Conservation (phyloP, 2,113 vertebrate species). For the Irena cyanogastra region DNA sequence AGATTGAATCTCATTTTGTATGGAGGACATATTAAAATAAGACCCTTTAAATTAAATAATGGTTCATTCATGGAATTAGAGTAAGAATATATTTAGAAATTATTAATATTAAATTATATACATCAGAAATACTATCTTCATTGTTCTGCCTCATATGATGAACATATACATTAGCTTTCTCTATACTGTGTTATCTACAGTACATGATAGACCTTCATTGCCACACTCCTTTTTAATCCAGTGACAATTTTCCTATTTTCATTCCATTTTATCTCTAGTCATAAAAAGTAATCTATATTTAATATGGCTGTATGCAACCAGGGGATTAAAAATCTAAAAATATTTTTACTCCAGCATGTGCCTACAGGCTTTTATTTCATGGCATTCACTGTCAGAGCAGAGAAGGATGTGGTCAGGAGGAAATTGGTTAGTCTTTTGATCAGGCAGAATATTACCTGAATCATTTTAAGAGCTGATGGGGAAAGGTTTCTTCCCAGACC, state of each 20-base stretch:
- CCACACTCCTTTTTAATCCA: background rate
- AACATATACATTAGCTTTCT: background rate
- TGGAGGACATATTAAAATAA: background rate
- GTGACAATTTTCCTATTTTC: constrained; percentile 20
- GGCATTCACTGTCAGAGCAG: constrained; percentile 38
- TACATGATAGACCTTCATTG: background rate
- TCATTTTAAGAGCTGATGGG: constrained; percentile 60
- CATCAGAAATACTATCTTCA: background rate
- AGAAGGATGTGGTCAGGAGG: constrained; percentile 62
- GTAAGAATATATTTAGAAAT: background rate
- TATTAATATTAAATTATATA: background rate
- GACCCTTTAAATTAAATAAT: background rate
- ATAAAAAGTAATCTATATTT: constrained; percentile 61
- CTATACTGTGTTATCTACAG: background rate
- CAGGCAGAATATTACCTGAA: constrained; percentile 64
- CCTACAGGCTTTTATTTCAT: background rate
- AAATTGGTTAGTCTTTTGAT: constrained; percentile 71
- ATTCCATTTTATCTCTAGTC: constrained; percentile 59
- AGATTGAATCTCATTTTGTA: background rate
- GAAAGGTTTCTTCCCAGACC: constrained; percentile 41
- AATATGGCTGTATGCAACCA: constrained; percentile 61
- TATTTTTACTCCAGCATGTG: constrained; percentile 61
- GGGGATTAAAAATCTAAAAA: constrained; percentile 64
- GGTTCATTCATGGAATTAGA: background rate
- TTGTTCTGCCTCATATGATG: background rate